Percentiles rank a stretch among this genome's conserved stretches.
These are phyloP conservation scores for Nymphalis c-album DNA, from an alignment of 2,888 invertebrate species.

Conservation along the genomic window DNA sequence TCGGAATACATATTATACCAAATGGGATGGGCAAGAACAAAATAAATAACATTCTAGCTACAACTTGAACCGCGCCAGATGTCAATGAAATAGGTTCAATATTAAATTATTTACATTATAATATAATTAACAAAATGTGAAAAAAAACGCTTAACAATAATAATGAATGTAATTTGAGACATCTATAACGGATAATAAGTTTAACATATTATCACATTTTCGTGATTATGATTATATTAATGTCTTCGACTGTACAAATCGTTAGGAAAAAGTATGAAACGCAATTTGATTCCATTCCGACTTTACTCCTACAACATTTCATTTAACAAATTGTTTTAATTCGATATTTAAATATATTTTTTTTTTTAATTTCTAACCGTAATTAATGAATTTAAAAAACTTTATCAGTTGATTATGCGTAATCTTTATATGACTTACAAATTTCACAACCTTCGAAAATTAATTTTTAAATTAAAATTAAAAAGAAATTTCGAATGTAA, in stretches of 20 bases:
- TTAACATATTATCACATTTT: slow-evolving; percentile 56
- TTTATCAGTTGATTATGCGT: slow-evolving; percentile 33
- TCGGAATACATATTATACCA: too few relatives aligned
- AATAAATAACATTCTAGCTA: too few relatives aligned
- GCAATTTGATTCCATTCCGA: slow-evolving; percentile 38
- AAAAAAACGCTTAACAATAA: background rate
- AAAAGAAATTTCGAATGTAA: background rate
- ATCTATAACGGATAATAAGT: slow-evolving; percentile 39
- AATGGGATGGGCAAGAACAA: too few relatives aligned
- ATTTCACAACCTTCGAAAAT: slow-evolving; percentile 65
- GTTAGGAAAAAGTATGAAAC: slow-evolving; percentile 43
- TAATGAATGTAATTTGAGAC: slow-evolving; percentile 6
- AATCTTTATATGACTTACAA: slow-evolving; percentile 44
- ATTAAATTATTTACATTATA: too few relatives aligned
- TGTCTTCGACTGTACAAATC: slow-evolving; percentile 46
- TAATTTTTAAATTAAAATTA: slow-evolving; percentile 19
- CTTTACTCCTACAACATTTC: slow-evolving; percentile 14
- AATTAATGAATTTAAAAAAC: slow-evolving; percentile 28
- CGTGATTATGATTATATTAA: slow-evolving; percentile 55
- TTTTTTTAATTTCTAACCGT: slow-evolving; percentile 20
- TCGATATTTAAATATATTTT: slow-evolving; percentile 12
- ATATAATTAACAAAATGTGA: too few relatives aligned
- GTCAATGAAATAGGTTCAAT: too few relatives aligned
- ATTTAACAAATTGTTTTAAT: slow-evolving; percentile 21
- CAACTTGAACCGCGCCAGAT: too few relatives aligned